These are phyloP conservation scores for Oreortyx pictus DNA, from an alignment of 2,797 vertebrate species.

Conservation along the genomic window DNA sequence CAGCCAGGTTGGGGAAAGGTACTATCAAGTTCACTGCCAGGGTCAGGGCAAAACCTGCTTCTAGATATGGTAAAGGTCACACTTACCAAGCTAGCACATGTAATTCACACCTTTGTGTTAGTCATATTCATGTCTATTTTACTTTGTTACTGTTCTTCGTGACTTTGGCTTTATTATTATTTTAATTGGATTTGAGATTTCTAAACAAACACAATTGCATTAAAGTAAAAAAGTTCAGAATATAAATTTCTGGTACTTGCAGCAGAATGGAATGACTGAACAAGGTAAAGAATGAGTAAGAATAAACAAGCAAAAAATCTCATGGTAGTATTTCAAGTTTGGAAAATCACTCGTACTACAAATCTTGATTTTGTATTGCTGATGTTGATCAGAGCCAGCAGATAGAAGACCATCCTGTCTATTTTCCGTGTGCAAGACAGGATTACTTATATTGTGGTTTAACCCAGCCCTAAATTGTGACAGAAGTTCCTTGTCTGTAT, in stretches of 20 bases:
- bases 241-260: not conserved
- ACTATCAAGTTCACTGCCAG: no score
- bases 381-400: not conserved
- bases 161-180: not conserved
- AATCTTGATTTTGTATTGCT: not conserved
- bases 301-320: not conserved
- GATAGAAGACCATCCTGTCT: not conserved
- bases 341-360: not conserved
- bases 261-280: not conserved
- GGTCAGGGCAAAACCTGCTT: not conserved
- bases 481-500: not conserved
- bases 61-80: not conserved
- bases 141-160: not conserved
- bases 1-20: not conserved
- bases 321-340: not conserved
- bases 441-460: rapidly evolving
- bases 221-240: not conserved
- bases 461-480: not conserved
- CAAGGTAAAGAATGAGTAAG: not conserved
- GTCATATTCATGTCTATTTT: not conserved
- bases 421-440: not conserved
- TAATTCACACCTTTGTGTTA: not conserved
- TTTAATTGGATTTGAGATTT: not conserved
- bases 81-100: not conserved
- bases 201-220: not conserved